Evolutionary conservation across 2,113 vertebrate species (phyloP).

Genomic region (Gobiocypris rarus): DNA sequence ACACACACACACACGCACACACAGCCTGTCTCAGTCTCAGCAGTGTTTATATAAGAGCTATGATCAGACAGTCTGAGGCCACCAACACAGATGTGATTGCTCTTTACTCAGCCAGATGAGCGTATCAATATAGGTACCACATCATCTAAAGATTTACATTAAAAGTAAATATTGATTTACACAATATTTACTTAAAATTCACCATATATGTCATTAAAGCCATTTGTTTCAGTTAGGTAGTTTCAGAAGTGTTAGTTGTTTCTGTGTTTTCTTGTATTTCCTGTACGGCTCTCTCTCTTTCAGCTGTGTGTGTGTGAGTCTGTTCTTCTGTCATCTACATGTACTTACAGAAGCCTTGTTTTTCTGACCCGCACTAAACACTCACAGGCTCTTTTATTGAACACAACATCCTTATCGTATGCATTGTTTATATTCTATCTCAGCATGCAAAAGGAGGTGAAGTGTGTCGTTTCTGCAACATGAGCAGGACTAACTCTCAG

Average conservation of each 20-base stretch:
- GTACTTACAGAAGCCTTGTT: background rate
- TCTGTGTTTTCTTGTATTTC: background rate
- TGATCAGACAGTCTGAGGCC: constrained; percentile 19
- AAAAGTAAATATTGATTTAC: background rate
- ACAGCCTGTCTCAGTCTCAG: background rate
- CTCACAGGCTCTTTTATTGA: background rate
- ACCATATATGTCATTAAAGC: too few species aligned
- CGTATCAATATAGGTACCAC: background rate
- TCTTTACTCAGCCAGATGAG: background rate
- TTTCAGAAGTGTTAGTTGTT: background rate
- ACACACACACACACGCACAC: background rate
- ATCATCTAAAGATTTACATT: background rate
- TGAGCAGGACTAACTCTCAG: background rate
- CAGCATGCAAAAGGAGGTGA: background rate
- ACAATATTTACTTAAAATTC: background rate
- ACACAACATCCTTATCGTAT: background rate
- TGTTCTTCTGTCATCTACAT: background rate
- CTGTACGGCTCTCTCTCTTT: background rate
- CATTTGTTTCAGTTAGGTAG: background rate
- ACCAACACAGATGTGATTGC: background rate
- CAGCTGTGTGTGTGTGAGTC: background rate
- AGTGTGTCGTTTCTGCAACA: background rate
- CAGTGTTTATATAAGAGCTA: constrained; percentile 18
- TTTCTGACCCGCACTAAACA: background rate
- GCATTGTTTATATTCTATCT: background rate